Conservation (phyloP, 2,888 invertebrate genomes). For the Drosophila mulleri region DNA sequence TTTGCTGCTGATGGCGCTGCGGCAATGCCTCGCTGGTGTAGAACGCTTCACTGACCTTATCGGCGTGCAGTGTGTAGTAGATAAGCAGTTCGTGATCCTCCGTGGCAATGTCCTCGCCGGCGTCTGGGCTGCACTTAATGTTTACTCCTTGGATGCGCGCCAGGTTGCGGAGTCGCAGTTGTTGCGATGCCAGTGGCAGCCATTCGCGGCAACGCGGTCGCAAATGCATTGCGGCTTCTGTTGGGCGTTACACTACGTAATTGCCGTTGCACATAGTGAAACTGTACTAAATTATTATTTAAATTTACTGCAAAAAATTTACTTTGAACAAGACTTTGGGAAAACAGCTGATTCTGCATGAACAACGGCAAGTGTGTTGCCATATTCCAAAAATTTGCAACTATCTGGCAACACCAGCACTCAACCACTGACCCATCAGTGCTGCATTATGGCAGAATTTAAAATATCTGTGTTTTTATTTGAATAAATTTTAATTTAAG, state of each 20-base stretch:
- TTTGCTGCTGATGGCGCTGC: slow-evolving; percentile 88
- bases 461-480: background rate
- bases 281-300: slow-evolving; percentile 24
- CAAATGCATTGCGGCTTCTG: slow-evolving; percentile 65
- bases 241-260: slow-evolving; percentile 42
- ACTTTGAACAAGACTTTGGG: slow-evolving; percentile 11
- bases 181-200: slow-evolving; percentile 91
- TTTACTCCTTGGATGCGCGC: slow-evolving; percentile 90
- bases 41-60: slow-evolving; percentile 92
- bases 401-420: slow-evolving; percentile 24
- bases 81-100: slow-evolving; percentile 85
- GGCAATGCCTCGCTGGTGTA: slow-evolving; percentile 92
- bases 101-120: slow-evolving; percentile 17
- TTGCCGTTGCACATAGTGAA: slow-evolving; percentile 41
- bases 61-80: slow-evolving; percentile 92
- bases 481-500: background rate
- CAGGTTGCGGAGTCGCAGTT: slow-evolving; percentile 92
- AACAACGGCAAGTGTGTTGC: slow-evolving; percentile 44
- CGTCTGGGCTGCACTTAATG: slow-evolving; percentile 77
- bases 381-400: background rate
- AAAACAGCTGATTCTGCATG: slow-evolving; percentile 27
- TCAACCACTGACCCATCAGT: background rate
- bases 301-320: slow-evolving; percentile 38
- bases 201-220: slow-evolving; percentile 80
- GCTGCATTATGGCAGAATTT: background rate